Conservation (phyloP, 2,113 vertebrate species). For the Cisticola juncidis region DNA sequence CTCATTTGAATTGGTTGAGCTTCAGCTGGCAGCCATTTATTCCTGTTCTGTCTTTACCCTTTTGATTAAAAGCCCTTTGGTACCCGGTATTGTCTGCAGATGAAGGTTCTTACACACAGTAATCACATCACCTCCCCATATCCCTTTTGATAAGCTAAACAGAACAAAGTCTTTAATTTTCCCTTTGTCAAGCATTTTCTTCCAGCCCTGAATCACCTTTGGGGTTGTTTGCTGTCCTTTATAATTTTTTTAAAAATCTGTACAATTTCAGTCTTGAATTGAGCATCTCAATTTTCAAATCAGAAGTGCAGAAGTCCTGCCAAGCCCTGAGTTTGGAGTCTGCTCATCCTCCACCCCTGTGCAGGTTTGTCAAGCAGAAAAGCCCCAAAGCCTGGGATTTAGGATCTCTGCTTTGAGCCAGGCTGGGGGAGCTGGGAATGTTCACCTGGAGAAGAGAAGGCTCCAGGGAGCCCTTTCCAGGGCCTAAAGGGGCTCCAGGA, state of each 20-base stretch:
- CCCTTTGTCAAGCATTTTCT: not conserved
- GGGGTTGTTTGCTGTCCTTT: not conserved
- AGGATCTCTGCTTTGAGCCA: not conserved
- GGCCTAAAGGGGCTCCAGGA: not conserved
- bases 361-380: not conserved
- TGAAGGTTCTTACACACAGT: not conserved
- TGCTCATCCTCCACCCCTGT: rapidly evolving
- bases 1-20: not conserved
- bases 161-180: not conserved
- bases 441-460: not conserved
- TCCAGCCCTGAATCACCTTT: not conserved
- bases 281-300: not conserved
- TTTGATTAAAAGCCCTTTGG: not conserved
- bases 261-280: not conserved
- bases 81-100: not conserved
- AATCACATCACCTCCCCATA: not conserved
- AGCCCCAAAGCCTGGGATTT: not conserved
- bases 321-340: not conserved
- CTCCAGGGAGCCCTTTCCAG: rapidly evolving
- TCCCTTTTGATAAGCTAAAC: not conserved
- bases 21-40: not conserved
- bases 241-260: not conserved
- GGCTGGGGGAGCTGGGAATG: not conserved
- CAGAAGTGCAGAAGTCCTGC: not conserved
- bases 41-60: not conserved